Evolutionary conservation across 2,113 vertebrate genomes (phyloP).

Genomic region (Coracopsis vasa): DNA sequence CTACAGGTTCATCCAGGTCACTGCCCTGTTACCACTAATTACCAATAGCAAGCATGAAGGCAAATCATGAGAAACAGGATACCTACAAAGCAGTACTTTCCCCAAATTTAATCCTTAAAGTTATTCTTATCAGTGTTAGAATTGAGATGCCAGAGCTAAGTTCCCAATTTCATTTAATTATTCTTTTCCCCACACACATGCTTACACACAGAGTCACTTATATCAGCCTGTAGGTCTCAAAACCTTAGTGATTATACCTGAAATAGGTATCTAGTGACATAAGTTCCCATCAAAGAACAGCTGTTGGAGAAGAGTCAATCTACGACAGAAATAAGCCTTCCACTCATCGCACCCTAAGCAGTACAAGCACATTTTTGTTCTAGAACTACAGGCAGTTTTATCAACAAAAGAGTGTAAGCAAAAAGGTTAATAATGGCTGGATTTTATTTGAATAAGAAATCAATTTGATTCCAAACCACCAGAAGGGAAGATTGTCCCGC

Average conservation of each 20-base stretch:
- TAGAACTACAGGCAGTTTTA: background rate
- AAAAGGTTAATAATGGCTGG: background rate
- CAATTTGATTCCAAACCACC: background rate
- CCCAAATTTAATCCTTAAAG: background rate
- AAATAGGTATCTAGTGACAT: background rate
- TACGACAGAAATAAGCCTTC: background rate
- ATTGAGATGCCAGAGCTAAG: background rate
- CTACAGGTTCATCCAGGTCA: background rate
- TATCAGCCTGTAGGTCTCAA: background rate
- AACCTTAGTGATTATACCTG: background rate
- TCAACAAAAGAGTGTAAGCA: background rate
- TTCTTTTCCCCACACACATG: background rate
- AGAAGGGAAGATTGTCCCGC: background rate
- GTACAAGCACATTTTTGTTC: background rate
- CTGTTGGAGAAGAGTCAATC: background rate
- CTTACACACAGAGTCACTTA: background rate
- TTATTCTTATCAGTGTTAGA: background rate
- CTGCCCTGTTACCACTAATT: background rate
- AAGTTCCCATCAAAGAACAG: background rate
- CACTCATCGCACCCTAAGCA: background rate
- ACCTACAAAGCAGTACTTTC: background rate
- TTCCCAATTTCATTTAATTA: background rate
- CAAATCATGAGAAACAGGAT: background rate
- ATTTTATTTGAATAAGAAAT: background rate
- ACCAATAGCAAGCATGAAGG: background rate